Conservation (phyloP, 2,888 invertebrate genomes). For the Phragmatobia fuliginosa region DNA sequence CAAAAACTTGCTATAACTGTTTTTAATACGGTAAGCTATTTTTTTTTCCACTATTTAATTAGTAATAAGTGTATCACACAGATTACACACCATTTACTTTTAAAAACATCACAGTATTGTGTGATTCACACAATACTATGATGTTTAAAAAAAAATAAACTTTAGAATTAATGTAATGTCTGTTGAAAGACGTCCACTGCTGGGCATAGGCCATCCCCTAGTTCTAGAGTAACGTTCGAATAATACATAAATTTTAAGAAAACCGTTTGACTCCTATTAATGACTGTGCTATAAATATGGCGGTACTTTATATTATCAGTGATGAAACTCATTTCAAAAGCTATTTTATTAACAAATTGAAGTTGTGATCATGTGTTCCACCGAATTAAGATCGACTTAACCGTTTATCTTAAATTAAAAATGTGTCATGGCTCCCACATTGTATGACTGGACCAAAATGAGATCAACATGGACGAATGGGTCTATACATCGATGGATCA, state of each 20-base stretch:
- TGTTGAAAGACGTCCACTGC: too few species aligned
- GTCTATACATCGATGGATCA: background rate
- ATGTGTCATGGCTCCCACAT: background rate
- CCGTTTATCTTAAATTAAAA: background rate
- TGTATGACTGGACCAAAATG: background rate
- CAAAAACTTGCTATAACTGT: background rate
- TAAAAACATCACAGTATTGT: too few species aligned
- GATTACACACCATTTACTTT: too few species aligned
- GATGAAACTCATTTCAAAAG: slow-evolving; percentile 5
- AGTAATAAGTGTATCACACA: too few species aligned
- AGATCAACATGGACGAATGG: background rate
- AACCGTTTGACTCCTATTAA: background rate
- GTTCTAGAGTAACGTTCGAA: too few species aligned
- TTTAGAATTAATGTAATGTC: too few species aligned
- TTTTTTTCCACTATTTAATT: too few species aligned
- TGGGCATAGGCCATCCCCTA: too few species aligned
- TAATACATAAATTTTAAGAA: background rate
- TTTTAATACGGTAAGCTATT: too few species aligned
- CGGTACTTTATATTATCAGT: background rate
- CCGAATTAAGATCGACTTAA: background rate
- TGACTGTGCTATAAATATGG: background rate
- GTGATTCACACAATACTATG: too few species aligned
- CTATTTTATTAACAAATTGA: background rate
- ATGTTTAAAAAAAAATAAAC: too few species aligned
- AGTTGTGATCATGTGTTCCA: background rate